Conservation (phyloP, 2,113 vertebrate species). For the Mustela nigripes region DNA sequence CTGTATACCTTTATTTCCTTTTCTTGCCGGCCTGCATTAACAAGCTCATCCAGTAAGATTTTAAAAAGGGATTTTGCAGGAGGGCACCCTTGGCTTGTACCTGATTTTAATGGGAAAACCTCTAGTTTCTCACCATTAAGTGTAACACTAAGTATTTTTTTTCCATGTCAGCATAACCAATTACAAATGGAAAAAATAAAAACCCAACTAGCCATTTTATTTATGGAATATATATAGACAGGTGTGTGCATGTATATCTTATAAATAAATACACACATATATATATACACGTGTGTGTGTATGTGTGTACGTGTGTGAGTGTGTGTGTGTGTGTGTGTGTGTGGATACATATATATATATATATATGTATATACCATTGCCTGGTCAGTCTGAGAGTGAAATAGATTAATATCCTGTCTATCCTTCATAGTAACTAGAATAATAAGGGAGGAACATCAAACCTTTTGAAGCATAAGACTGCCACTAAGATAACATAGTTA, state of each 20-base stretch:
- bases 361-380: background rate
- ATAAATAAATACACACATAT: background rate
- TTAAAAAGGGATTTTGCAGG: background rate
- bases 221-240: background rate
- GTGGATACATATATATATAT: rapidly evolving
- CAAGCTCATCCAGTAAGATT: background rate
- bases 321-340: too few species aligned
- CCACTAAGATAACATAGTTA: background rate
- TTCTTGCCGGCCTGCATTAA: background rate
- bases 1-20: background rate
- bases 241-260: background rate
- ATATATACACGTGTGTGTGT: too few species aligned
- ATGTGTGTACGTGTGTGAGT: too few species aligned
- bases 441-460: background rate
- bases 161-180: background rate
- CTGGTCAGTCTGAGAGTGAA: background rate
- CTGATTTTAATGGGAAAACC: background rate
- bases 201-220: background rate
- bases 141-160: background rate
- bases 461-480: background rate
- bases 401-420: background rate
- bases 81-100: background rate
- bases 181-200: background rate
- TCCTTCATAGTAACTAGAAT: background rate
- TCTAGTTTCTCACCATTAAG: background rate